Percentiles rank a stretch among this genome's conserved stretches.
phyloP scores from a whole-genome alignment of 2,888 invertebrate genomes.

The Machimus atricapillus region DNA sequence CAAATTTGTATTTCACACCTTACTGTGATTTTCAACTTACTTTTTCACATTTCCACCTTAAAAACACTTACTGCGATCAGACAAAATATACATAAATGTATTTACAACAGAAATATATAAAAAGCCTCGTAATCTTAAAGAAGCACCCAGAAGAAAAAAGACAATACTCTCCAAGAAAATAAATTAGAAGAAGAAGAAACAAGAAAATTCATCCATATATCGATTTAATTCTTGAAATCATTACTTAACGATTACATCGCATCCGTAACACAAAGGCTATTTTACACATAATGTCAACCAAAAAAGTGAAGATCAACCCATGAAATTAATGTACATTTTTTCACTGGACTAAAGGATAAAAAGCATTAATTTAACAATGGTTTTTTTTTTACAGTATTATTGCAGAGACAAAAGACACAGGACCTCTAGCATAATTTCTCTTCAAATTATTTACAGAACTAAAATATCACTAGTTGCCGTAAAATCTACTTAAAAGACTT shows the following conservation, averaged over 20 bases:
- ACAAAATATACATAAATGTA: not conserved
- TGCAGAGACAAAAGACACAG: not conserved
- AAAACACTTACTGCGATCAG: not conserved
- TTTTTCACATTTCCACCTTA: not conserved
- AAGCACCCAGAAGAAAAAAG: not conserved
- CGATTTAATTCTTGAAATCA: not conserved
- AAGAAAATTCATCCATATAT: not conserved
- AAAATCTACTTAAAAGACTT: not conserved
- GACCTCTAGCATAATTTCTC: not conserved
- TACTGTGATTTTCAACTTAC: not conserved
- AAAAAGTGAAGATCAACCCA: not conserved
- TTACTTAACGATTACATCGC: not conserved
- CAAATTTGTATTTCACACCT: not conserved
- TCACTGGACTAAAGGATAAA: not conserved
- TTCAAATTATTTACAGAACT: not conserved
- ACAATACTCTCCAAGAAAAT: not conserved
- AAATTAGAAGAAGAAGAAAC: not conserved
- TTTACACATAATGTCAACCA: not conserved
- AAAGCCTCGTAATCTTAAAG: not conserved
- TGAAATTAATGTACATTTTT: not conserved
- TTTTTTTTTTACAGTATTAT: not conserved
- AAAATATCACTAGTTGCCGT: not conserved
- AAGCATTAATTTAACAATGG: not conserved
- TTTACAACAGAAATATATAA: not conserved
- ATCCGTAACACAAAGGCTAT: not conserved